These are phyloP conservation scores for Proterorhinus semilunaris DNA, from an alignment of 2,113 vertebrate genomes.

Conservation along the genomic window DNA sequence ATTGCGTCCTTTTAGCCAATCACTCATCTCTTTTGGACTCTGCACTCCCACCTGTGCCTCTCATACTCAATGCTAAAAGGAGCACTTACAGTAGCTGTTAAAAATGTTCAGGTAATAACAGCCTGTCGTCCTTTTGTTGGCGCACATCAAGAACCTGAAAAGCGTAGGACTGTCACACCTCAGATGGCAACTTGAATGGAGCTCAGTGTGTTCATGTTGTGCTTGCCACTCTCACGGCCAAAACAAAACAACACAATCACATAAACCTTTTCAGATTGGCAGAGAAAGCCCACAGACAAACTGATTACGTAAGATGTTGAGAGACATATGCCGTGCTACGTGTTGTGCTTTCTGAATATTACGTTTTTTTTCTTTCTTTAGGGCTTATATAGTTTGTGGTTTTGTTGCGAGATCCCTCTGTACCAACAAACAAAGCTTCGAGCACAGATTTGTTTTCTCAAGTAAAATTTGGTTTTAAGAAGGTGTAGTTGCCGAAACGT, in stretches of 20 bases:
- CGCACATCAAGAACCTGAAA: background rate
- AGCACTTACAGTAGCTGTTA: constrained; percentile 30
- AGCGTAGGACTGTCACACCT: constrained; percentile 22
- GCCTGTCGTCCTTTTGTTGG: constrained; percentile 36
- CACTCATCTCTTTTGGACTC: constrained; percentile 15
- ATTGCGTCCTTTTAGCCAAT: constrained; percentile 21
- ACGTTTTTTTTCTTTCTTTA: too few species aligned
- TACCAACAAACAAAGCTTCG: too few species aligned
- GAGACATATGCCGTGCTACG: background rate
- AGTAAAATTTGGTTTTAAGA: too few species aligned
- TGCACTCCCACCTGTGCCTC: constrained; percentile 29
- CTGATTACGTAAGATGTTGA: background rate
- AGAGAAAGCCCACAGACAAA: background rate
- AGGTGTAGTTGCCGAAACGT: too few species aligned
- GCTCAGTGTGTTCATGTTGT: background rate
- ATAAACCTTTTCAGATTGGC: background rate
- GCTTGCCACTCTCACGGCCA: background rate
- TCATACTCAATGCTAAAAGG: constrained; percentile 18
- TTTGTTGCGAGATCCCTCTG: too few species aligned
- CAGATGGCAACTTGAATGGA: constrained; percentile 4
- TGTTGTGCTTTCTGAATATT: too few species aligned
- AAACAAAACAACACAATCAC: constrained; percentile 1
- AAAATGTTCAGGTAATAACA: constrained; percentile 35
- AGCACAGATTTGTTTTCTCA: too few species aligned
- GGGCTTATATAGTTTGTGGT: too few species aligned